phyloP scores from a whole-genome alignment of 2,113 vertebrate species.

The Chaetura pelagica region DNA sequence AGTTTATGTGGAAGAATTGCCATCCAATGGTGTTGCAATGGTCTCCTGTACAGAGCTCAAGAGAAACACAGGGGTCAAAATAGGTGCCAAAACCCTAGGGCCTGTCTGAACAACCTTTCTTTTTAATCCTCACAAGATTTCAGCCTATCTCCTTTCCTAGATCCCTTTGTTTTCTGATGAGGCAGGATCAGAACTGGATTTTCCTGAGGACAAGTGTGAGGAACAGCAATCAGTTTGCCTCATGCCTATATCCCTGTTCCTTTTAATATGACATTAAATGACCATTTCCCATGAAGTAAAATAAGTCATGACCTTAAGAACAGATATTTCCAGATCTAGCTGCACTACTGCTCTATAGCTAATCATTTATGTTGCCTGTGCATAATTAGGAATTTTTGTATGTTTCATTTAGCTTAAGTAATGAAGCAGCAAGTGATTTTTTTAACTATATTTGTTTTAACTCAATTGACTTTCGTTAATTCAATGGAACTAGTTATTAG shows the following conservation, averaged over 20 bases:
- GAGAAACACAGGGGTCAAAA: neutral
- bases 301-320: neutral
- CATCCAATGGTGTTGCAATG: accelerated
- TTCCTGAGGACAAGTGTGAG: neutral
- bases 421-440: neutral
- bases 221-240: neutral
- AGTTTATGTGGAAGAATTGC: neutral
- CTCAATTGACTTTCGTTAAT: neutral
- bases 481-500: neutral
- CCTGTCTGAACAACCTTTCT: neutral
- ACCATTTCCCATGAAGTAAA: neutral
- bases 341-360: neutral
- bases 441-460: neutral
- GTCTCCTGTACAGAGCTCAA: neutral
- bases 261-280: accelerated
- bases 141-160: neutral
- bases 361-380: neutral
- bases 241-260: accelerated
- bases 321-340: neutral
- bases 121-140: neutral
- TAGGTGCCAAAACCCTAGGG: neutral
- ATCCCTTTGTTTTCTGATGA: accelerated
- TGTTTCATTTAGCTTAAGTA: neutral
- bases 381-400: neutral
- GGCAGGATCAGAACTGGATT: neutral